Base-by-base conservation (phyloP, 2,888 invertebrate genomes). In the Halictus quadricinctus region DNA sequence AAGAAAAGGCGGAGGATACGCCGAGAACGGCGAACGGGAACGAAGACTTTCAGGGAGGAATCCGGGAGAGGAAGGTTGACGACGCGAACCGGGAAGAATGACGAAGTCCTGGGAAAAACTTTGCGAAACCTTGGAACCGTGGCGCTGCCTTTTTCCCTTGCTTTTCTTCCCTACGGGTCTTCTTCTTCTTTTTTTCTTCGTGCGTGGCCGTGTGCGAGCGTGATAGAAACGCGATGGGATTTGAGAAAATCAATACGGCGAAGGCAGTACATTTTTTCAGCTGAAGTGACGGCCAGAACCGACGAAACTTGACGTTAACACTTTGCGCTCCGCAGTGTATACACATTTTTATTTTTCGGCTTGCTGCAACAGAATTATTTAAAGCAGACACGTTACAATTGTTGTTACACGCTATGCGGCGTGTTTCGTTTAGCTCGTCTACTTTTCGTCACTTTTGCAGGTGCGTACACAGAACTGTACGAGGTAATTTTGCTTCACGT, bases 21-120 rank as follows among this genome's bases (percentile, higher is more conserved):
- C 13, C 69, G 29, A 29, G 29, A 29, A 29, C 29, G 29, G 29
- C 29, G 29, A 29, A 29, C 29, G 69, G 64, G 21, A 13, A 60
- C 54, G 50, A 43, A 54, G 80, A 70, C 66, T 46, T 75, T n/a
- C 15, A 21, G 41, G n/a, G 46, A 64, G n/a, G 48, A 75, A 80
- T 66, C 50, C 70, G 21, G 54, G 54, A n/a, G 25, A 8, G 73
- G n/a, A 43, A 54, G 83, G 50, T 72, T 66, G 54, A 70, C 77
- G 78, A 60, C 70, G 60, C n/a, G 43, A 60, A 29, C 48, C 48
- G 25, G 54, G 50, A 83, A 79, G 72, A 76, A 81, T 72, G 72
- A 29, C 48, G 54, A 72, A 66, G 50, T 46, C 54, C 21, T 13
- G 21, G 58, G 46, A 48, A 70, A 76, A 81, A 76, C 64, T 70